A percentile compares a stretch with the other conserved stretches of the same genome.
Evolutionary conservation across 2,797 vertebrate species (phyloP).

Genomic region (Martes flavigula): DNA sequence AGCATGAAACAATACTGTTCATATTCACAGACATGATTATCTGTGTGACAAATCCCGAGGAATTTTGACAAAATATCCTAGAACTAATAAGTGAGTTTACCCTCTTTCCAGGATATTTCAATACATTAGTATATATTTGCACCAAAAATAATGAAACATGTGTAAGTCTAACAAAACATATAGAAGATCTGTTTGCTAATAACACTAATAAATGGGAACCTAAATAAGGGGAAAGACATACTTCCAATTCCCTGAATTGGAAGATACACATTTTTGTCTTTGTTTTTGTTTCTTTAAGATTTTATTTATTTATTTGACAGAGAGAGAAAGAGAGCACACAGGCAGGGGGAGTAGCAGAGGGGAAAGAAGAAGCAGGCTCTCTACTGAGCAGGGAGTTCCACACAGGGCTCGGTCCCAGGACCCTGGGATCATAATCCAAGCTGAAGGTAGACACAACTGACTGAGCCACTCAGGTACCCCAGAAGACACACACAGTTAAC

Average conservation of each 20-base stretch:
- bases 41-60: background rate
- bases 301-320: background rate
- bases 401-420: background rate
- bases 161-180: background rate
- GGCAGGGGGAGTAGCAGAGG: background rate
- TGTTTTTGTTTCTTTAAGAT: background rate
- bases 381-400: background rate
- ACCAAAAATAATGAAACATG: background rate
- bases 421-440: background rate
- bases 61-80: background rate
- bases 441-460: background rate
- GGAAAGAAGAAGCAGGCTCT: background rate
- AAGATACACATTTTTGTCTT: background rate
- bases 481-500: background rate
- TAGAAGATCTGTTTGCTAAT: background rate
- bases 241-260: background rate
- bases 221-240: background rate
- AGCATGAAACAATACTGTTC: background rate
- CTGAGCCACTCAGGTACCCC: background rate
- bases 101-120: background rate
- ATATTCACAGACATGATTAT: background rate
- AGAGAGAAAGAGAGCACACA: background rate
- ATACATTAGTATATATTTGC: rapidly evolving
- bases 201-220: background rate
- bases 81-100: background rate